phyloP scores from a whole-genome alignment of 2,113 vertebrate genomes.

The Eretmochelys imbricata region DNA sequence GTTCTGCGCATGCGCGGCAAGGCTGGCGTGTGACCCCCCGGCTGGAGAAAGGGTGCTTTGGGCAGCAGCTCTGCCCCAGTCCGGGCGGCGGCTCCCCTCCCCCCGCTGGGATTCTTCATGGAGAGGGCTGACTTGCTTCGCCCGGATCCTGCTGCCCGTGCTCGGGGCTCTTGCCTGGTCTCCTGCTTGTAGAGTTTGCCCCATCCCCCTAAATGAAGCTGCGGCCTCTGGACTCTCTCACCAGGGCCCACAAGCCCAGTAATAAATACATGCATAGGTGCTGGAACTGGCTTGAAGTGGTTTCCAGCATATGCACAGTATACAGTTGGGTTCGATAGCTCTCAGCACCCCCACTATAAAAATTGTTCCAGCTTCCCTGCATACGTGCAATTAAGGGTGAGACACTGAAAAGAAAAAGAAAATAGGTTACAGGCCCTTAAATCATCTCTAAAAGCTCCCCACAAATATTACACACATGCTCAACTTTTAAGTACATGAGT shows the following conservation, averaged over 20 bases:
- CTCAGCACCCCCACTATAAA: too few relatives aligned
- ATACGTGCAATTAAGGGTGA: not conserved
- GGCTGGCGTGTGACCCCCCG: not conserved
- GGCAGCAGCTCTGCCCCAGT: too few relatives aligned
- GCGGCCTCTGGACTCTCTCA: not conserved
- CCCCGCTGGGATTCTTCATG: not conserved
- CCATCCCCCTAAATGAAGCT: not conserved
- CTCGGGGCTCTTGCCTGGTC: too few relatives aligned
- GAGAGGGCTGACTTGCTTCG: too few relatives aligned
- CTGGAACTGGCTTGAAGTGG: too few relatives aligned
- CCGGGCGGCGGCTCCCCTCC: too few relatives aligned
- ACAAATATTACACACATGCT: not conserved
- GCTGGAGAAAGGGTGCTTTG: too few relatives aligned
- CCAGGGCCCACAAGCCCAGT: not conserved
- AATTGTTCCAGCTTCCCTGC: too few relatives aligned
- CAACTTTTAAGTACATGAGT: not conserved
- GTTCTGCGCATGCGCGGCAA: constrained; percentile 7
- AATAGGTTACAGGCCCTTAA: not conserved
- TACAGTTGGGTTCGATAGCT: too few relatives aligned
- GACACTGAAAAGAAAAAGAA: not conserved
- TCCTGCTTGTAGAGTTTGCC: not conserved
- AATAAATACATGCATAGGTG: not conserved
- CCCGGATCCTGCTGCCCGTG: too few relatives aligned
- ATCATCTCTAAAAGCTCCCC: not conserved
- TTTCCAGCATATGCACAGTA: too few relatives aligned